Evolutionary conservation across 2,888 invertebrate genomes (phyloP).

Genomic region (Pyrrhia umbra): DNA sequence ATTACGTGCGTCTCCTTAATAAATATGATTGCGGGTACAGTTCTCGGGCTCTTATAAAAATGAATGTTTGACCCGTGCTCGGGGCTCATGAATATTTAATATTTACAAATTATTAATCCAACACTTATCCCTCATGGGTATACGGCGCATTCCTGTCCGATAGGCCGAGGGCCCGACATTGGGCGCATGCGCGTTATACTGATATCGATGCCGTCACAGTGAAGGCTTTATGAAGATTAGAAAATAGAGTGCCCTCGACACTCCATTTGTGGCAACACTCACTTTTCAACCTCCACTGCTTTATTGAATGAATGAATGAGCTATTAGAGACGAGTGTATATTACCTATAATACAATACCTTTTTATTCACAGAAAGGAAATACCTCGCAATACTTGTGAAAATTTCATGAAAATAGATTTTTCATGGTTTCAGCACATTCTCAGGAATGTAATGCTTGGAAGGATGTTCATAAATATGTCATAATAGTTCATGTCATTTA

Average conservation of each 20-base stretch:
- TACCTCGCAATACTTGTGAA: background rate
- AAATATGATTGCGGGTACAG: constrained; percentile 83
- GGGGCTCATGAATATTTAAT: constrained; percentile 88
- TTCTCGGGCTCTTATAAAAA: constrained; percentile 82
- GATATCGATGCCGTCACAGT: constrained; percentile 80
- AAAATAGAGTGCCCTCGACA: constrained; percentile 79
- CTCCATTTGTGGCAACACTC: constrained; percentile 58
- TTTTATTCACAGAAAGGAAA: background rate
- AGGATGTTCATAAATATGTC: too few species aligned
- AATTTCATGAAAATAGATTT: background rate
- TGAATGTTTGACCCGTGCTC: constrained; percentile 86
- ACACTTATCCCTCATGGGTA: constrained; percentile 80
- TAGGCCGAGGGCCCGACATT: constrained; percentile 68
- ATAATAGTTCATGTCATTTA: too few species aligned
- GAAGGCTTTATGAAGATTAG: constrained; percentile 86
- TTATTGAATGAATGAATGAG: constrained; percentile 41
- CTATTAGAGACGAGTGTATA: constrained; percentile 21
- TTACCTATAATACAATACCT: background rate
- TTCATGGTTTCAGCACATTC: background rate
- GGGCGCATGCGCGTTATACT: constrained; percentile 70
- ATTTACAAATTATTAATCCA: constrained; percentile 90
- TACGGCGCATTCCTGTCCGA: constrained; percentile 76
- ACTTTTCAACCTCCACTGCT: constrained; percentile 35
- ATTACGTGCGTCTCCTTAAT: constrained; percentile 87
- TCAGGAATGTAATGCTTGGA: too few species aligned